phyloP scores from a whole-genome alignment of 2,888 invertebrate species.

The Myopa tessellatipennis region DNA sequence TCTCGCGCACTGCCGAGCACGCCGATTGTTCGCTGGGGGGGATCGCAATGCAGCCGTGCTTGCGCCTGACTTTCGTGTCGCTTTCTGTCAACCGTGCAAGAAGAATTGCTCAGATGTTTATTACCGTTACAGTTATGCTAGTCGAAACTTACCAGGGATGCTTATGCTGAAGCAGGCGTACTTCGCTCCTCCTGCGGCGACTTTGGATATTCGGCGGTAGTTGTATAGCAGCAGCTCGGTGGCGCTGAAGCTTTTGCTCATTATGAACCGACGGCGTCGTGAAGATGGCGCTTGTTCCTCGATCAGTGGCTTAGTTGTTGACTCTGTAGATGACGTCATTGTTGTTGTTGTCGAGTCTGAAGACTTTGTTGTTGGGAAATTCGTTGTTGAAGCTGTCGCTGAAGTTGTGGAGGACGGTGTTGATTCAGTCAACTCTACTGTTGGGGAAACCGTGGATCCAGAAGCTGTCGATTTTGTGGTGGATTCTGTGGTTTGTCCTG shows the following conservation, averaged over 20 bases:
- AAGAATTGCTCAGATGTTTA: not conserved
- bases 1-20: slow-evolving; percentile 1
- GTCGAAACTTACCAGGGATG: slow-evolving; percentile 3
- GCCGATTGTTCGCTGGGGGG: not conserved
- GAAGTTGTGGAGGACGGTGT: not conserved
- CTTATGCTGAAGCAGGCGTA: slow-evolving; percentile 21
- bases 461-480: not conserved
- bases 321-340: not conserved
- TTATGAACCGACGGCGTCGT: not conserved
- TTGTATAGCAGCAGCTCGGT: slow-evolving; percentile 15
- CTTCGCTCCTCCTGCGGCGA: not conserved
- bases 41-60: slow-evolving; percentile 18
- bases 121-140: not conserved
- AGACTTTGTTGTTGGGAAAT: slow-evolving; percentile 12
- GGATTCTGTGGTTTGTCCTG: not conserved
- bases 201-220: slow-evolving; percentile 11
- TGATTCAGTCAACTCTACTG: not conserved
- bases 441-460: not conserved
- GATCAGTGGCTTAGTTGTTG: slow-evolving; percentile 20
- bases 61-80: not conserved
- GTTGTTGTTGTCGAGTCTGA: slow-evolving; percentile 21
- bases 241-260: not conserved
- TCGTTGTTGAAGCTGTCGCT: not conserved
- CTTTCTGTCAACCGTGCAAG: not conserved
- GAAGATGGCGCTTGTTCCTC: not conserved